Conservation (phyloP, 1,140 invertebrate species). For the Apis laboriosa region DNA sequence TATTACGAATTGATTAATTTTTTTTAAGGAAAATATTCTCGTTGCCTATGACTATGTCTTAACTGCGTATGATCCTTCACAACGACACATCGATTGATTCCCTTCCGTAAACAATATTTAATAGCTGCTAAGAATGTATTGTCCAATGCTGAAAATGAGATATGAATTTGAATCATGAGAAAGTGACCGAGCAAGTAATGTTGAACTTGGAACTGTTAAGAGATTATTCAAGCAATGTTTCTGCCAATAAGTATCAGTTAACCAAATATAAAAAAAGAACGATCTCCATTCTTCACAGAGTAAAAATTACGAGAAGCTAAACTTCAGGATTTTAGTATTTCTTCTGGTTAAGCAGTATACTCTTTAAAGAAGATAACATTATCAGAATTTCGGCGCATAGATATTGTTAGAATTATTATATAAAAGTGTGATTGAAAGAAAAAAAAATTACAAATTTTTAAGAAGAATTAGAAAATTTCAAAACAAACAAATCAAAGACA, state of each 20-base stretch:
- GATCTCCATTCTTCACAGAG: background rate
- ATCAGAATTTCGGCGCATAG: background rate
- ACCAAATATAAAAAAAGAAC: background rate
- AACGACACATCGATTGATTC: constrained; percentile 22
- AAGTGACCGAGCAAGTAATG: background rate
- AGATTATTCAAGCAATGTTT: constrained; percentile 27
- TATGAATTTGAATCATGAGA: constrained; percentile 9
- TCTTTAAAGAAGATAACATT: background rate
- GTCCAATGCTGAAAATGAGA: constrained; percentile 7
- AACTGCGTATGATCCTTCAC: background rate
- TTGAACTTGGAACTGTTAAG: constrained; percentile 6
- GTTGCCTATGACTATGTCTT: background rate
- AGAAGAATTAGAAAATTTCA: background rate
- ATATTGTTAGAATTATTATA: background rate
- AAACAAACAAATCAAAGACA: background rate
- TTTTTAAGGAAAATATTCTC: constrained; percentile 17
- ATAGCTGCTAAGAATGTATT: constrained; percentile 3
- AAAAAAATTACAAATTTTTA: background rate
- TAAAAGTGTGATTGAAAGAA: background rate
- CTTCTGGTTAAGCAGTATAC: background rate
- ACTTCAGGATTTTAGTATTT: background rate
- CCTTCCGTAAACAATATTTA: constrained; percentile 36
- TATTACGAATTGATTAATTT: constrained; percentile 25
- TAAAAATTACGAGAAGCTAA: background rate
- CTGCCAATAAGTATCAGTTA: constrained; percentile 14